Base-by-base conservation (phyloP, 2,888 invertebrate species). In the Andricus quercusramuli region DNA sequence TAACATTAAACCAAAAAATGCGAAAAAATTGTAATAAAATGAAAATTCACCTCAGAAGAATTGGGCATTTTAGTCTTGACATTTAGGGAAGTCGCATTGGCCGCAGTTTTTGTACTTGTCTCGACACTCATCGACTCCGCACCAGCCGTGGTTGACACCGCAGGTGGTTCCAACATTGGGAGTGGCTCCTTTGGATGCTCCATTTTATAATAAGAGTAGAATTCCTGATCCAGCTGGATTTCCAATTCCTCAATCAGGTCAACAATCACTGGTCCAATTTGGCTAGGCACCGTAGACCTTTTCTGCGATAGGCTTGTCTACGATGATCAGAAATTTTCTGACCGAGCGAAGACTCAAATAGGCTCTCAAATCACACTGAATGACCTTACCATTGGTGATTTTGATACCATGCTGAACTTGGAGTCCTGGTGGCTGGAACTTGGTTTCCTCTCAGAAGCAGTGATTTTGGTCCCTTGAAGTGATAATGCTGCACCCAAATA, bases 401-500 rank as follows among this genome's bases (percentile, higher is more conserved):
- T 91, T 0, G 88, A 79, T 3, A 79, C 74, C n/a, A 88, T 92
- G 15, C 88, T 88, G 80, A 90, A 90, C 88, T 93, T 93, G 15
- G 92, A 87, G 66, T 94, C 94, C 76, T 93, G 92, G 86, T 90
- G 93, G 59, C 92, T 93, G 79, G 93, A 93, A 84, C 83, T 88
- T 6, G 85, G 44, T 85, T 93, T 94, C 59, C 88, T 92, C 47
- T 93, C 86, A 80, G 80, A 87, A 80, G 90, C 94, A 70, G 94
- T 93, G 66, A 96, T 93, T 83, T 94, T 94, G 84, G 95, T 95
- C 3, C 96, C 96, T 83, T 96, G 95, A 13, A 96, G 94, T 15
- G 96, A 95, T 56, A 96, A 91, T 25, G 95, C 96, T 85, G 96
- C 94, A 0, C 97, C 97, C 83, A 97, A 94, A 90, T 97, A 97